Conservation (phyloP, 2,888 invertebrate species). For the Ferrisia virgata region DNA sequence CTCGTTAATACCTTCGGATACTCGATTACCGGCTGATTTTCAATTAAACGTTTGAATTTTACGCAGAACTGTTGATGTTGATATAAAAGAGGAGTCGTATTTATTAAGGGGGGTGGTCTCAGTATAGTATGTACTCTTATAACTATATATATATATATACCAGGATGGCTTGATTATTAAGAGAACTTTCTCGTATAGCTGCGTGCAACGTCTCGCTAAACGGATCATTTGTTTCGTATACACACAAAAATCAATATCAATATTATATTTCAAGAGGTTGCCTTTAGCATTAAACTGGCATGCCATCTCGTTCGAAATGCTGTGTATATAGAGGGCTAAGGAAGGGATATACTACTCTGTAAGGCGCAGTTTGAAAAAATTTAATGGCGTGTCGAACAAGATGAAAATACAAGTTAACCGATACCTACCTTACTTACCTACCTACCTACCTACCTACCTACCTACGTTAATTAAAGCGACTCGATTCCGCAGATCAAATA, state of each 20-base stretch:
- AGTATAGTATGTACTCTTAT: no score
- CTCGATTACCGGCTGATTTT: background rate
- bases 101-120: no score
- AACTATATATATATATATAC: no score
- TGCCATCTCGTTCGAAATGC: no score
- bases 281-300: background rate
- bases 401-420: background rate
- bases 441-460: background rate
- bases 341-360: no score
- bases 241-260: background rate
- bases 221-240: background rate
- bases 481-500: background rate
- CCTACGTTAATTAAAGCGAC: background rate
- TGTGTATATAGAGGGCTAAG: no score
- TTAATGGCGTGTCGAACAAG: background rate
- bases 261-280: constrained; percentile 7
- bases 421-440: background rate
- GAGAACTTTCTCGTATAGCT: background rate
- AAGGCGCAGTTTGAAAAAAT: background rate
- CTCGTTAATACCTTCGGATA: no score
- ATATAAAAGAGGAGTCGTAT: no score
- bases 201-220: background rate
- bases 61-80: background rate
- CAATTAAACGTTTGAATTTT: constrained; percentile 26
- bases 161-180: no score